Percentiles rank a stretch among this genome's conserved stretches.
Evolutionary conservation across 2,797 vertebrate species (phyloP).

Genomic region (Gallirallus australis): DNA sequence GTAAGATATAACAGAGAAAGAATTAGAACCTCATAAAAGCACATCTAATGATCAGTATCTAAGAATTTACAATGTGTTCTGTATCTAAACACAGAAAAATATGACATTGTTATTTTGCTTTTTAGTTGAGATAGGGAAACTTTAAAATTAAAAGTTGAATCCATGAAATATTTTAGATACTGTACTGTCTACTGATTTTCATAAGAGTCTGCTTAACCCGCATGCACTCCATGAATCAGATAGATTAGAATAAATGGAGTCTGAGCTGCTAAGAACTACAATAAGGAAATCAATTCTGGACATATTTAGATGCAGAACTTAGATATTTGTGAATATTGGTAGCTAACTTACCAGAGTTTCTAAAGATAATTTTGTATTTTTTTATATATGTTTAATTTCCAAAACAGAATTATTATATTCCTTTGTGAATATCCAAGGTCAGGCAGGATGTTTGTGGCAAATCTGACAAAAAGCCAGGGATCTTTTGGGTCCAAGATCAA

Average conservation of each 20-base stretch:
- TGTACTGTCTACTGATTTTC: neutral
- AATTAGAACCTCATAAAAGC: neutral
- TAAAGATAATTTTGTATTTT: neutral
- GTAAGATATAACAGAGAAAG: neutral
- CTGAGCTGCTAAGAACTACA: neutral
- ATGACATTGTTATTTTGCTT: neutral
- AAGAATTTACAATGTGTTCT: neutral
- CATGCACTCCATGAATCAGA: neutral
- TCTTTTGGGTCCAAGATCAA: neutral
- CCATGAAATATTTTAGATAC: neutral
- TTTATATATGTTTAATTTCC: neutral
- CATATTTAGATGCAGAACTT: neutral
- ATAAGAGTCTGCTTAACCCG: neutral
- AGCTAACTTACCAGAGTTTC: neutral
- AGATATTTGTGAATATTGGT: neutral
- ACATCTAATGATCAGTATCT: accelerated
- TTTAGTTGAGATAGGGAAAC: neutral
- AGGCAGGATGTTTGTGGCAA: neutral
- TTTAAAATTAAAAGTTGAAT: neutral
- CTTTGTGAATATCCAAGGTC: neutral
- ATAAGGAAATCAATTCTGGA: neutral
- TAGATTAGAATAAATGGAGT: neutral
- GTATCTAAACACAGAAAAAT: neutral
- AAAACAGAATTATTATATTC: neutral
- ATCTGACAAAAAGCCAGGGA: neutral